Evolutionary conservation across 30 jellyfish, hydroid and myxozoan species (phyloP).

Genomic region (Aurelia aurita complex sp. Pacific): DNA sequence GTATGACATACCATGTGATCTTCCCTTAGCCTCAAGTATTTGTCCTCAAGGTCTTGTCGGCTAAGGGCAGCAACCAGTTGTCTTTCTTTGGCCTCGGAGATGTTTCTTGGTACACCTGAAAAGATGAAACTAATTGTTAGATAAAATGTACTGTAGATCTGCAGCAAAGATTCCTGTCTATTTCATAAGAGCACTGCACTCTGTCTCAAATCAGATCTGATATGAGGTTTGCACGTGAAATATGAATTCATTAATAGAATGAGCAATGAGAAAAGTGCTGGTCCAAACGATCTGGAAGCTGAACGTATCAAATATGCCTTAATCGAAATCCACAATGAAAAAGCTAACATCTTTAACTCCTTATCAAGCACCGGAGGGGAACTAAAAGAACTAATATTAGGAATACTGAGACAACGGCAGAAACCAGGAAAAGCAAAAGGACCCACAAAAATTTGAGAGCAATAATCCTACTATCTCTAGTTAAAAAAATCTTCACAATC

Average conservation of each 20-base stretch:
- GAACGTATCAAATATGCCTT: no score
- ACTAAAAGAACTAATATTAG: no score
- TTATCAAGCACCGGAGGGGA: neutral
- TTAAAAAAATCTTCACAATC: slow-evolving; percentile 37
- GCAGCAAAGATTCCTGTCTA: no score
- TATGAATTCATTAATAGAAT: no score
- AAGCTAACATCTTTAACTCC: neutral
- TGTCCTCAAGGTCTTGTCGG: slow-evolving; percentile 91
- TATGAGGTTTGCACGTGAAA: no score
- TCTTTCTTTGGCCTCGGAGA: slow-evolving; percentile 89
- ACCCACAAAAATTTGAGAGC: slow-evolving; percentile 40
- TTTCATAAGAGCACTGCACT: no score
- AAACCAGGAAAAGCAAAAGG: slow-evolving; percentile 60
- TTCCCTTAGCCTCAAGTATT: slow-evolving; percentile 85
- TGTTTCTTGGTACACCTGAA: slow-evolving; percentile 24
- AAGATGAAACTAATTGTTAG: no score
- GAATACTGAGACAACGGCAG: slow-evolving; percentile 26
- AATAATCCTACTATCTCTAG: slow-evolving; percentile 15
- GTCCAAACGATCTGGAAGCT: no score
- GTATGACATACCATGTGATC: slow-evolving; percentile 74
- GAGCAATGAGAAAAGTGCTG: no score
- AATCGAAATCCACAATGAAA: neutral
- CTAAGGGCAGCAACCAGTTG: slow-evolving; percentile 76
- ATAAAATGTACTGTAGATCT: no score
- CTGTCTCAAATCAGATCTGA: no score